phyloP scores from a whole-genome alignment of 1,140 invertebrate species.

The Platyura marginata region DNA sequence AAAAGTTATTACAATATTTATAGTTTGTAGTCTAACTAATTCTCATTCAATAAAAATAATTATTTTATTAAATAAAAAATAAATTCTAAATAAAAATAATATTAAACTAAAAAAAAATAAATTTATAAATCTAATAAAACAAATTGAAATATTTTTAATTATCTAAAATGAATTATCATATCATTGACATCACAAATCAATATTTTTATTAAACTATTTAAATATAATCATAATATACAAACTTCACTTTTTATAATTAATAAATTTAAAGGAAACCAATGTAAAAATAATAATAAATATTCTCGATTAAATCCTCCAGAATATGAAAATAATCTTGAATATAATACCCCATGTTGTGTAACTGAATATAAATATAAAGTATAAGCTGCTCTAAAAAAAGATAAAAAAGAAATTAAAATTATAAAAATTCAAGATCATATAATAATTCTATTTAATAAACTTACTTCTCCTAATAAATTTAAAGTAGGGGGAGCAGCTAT shows the following conservation, averaged over 20 bases:
- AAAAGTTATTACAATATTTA: constrained; percentile 25
- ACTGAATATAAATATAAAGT: constrained; percentile 31
- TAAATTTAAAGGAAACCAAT: constrained; percentile 35
- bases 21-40: constrained; percentile 25
- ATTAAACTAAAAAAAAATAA: constrained; percentile 17
- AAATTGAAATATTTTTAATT: constrained; percentile 16
- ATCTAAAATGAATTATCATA: constrained; percentile 24
- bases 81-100: constrained; percentile 22
- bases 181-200: constrained; percentile 33
- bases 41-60: constrained; percentile 29
- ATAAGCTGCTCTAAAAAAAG: constrained; percentile 25
- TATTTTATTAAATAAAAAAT: constrained; percentile 25
- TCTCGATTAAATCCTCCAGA: constrained; percentile 25
- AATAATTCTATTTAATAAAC: constrained; percentile 34
- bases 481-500: constrained; percentile 23
- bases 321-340: constrained; percentile 24
- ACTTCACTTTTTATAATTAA: constrained; percentile 29
- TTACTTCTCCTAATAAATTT: constrained; percentile 33
- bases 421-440: constrained; percentile 25
- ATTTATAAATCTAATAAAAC: constrained; percentile 12
- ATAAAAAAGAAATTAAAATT: constrained; percentile 29
- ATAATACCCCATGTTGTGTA: constrained; percentile 32
- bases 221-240: constrained; percentile 27
- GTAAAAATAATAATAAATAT: constrained; percentile 35
- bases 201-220: constrained; percentile 34